Evolutionary conservation across 2,113 vertebrate genomes (phyloP).

Genomic region (Corythoichthys haematopterus): DNA sequence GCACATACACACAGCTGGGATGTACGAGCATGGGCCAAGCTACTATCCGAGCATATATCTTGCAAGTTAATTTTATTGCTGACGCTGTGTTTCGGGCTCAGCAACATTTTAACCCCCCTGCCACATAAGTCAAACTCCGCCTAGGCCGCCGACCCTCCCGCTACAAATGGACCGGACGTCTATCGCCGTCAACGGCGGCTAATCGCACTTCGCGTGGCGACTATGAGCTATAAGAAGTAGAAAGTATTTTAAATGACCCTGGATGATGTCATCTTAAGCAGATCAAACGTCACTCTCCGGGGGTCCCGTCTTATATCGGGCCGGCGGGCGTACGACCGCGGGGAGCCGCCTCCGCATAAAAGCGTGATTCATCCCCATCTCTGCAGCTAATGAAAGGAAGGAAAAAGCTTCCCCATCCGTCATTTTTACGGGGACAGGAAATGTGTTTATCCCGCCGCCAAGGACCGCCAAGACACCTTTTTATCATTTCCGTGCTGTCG

Average conservation of each 20-base stretch:
- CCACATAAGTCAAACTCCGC: too few relatives aligned
- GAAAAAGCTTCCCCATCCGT: slow-evolving; percentile 24
- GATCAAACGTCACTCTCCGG: slow-evolving; percentile 40
- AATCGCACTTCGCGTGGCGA: too few relatives aligned
- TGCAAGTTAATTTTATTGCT: too few relatives aligned
- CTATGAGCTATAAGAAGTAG: too few relatives aligned
- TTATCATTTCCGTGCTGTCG: slow-evolving; percentile 26
- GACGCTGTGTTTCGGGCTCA: too few relatives aligned
- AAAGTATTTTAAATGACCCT: background rate
- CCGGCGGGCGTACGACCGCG: background rate
- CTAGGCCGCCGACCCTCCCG: too few relatives aligned
- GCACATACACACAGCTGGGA: too few relatives aligned
- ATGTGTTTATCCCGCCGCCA: slow-evolving; percentile 15
- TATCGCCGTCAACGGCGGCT: too few relatives aligned
- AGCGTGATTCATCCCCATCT: slow-evolving; percentile 22
- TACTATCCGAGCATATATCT: too few relatives aligned
- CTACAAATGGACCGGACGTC: too few relatives aligned
- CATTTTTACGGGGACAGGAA: slow-evolving; percentile 34
- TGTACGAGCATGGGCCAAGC: too few relatives aligned
- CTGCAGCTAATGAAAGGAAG: slow-evolving; percentile 31
- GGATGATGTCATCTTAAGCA: slow-evolving; percentile 29
- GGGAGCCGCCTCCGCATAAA: slow-evolving; percentile 14
- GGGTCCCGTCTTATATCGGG: slow-evolving; percentile 12
- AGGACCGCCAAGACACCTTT: slow-evolving; percentile 1
- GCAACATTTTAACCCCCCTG: too few relatives aligned